Percentiles rank a stretch among this genome's conserved stretches.
phyloP scores from a whole-genome alignment of 64 coral and sea anemone species.

The Anthopleura sola region DNA sequence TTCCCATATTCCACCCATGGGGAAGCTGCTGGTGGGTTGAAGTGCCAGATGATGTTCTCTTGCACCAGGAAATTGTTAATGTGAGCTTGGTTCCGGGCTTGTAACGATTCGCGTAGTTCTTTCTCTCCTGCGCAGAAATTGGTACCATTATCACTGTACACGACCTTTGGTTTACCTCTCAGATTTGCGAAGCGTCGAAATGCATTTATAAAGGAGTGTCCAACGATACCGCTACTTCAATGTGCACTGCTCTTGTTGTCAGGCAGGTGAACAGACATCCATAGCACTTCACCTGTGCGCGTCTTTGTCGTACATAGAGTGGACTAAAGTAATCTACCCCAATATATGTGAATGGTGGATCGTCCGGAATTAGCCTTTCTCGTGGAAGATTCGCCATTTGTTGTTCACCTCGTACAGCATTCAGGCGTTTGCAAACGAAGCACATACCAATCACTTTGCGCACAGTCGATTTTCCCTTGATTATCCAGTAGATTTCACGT shows the following conservation, averaged over 20 bases:
- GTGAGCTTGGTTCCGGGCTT: background rate
- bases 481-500: slow-evolving; percentile 29
- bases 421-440: background rate
- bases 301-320: slow-evolving; percentile 18
- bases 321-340: slow-evolving; percentile 23
- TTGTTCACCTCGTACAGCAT: background rate
- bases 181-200: slow-evolving; percentile 3
- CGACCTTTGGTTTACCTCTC: background rate
- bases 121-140: slow-evolving; percentile 26
- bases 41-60: slow-evolving; percentile 23
- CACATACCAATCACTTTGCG: slow-evolving; percentile 16
- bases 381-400: too few relatives aligned
- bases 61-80: background rate
- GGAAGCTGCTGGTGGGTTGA: slow-evolving; percentile 20
- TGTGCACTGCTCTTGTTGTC: background rate
- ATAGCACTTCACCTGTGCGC: slow-evolving; percentile 16
- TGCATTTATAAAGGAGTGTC: background rate
- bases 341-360: background rate
- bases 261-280: slow-evolving; percentile 30
- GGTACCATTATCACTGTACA: slow-evolving; percentile 22
- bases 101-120: slow-evolving; percentile 6
- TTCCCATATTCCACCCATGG: slow-evolving; percentile 33
- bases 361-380: too few relatives aligned
- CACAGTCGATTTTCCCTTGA: slow-evolving; percentile 20
- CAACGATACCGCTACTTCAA: background rate